These are phyloP conservation scores for Gopherus flavomarginatus DNA, from an alignment of 2,113 vertebrate species.

Conservation along the genomic window DNA sequence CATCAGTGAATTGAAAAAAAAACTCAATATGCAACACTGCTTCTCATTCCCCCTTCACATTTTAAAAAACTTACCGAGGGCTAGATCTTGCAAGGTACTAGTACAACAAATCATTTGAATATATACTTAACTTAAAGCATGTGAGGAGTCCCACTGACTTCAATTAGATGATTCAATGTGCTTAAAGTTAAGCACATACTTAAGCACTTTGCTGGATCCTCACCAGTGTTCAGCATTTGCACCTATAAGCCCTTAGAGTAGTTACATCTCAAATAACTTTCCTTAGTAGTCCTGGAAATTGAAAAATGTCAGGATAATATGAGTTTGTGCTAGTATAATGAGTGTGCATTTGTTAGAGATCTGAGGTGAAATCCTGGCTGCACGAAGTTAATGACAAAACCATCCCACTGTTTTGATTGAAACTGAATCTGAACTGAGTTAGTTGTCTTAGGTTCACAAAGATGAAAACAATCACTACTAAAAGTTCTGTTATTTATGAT, in stretches of 20 bases:
- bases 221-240: not conserved
- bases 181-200: not conserved
- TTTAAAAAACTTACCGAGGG: conserved; percentile 6
- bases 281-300: not conserved
- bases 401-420: not conserved
- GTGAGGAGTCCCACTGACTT: not conserved
- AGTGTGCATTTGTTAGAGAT: not conserved
- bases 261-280: not conserved
- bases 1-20: conserved; percentile 1
- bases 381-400: not conserved
- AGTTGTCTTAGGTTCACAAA: rapidly evolving
- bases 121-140: not conserved
- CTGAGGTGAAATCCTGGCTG: not conserved
- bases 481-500: rapidly evolving
- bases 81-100: not conserved
- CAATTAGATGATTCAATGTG: not conserved
- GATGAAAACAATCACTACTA: rapidly evolving
- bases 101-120: not conserved
- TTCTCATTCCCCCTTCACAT: not conserved
- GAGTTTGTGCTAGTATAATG: not conserved
- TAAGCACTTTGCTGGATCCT: not conserved
- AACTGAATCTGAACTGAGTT: not conserved
- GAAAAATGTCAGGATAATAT: not conserved
- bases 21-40: not conserved
- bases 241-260: not conserved